phyloP scores from a whole-genome alignment of 1,140 invertebrate species.

The Metaphire vulgaris region DNA sequence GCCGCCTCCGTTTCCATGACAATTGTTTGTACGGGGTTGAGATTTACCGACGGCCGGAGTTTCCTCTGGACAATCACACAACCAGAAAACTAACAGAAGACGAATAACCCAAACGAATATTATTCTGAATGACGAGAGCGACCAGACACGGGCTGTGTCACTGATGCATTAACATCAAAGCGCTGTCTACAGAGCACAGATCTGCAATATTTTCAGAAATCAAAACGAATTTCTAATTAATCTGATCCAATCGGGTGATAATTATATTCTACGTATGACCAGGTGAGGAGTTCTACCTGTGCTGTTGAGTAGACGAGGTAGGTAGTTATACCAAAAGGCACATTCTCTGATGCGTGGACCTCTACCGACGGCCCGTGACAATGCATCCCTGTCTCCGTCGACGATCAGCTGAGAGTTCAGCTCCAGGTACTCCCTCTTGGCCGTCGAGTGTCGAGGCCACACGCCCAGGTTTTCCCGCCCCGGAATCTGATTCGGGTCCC shows the following conservation, averaged over 20 bases:
- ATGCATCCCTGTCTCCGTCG: slow-evolving; percentile 32
- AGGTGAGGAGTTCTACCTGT: slow-evolving; percentile 51
- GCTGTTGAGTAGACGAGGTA: slow-evolving; percentile 74
- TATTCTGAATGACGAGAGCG: too few species aligned
- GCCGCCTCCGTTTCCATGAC: neutral
- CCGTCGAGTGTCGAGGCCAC: slow-evolving; percentile 79
- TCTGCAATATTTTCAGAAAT: too few species aligned
- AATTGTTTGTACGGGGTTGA: neutral
- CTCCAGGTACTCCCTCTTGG: slow-evolving; percentile 75
- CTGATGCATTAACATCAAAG: too few species aligned
- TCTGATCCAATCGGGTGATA: too few species aligned
- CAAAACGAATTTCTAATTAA: too few species aligned
- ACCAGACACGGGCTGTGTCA: too few species aligned
- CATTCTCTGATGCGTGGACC: slow-evolving; percentile 83
- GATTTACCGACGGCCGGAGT: neutral
- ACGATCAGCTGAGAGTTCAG: slow-evolving; percentile 65
- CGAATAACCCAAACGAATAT: too few species aligned
- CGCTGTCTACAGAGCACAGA: too few species aligned
- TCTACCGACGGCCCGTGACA: slow-evolving; percentile 59
- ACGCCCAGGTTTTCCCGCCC: slow-evolving; percentile 55
- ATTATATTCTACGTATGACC: too few species aligned
- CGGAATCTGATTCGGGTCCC: slow-evolving; percentile 62
- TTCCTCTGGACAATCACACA: too few species aligned
- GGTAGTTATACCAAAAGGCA: slow-evolving; percentile 91
- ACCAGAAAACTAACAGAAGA: too few species aligned